phyloP scores from a whole-genome alignment of 2,113 vertebrate genomes.

The Antigone vipio region DNA sequence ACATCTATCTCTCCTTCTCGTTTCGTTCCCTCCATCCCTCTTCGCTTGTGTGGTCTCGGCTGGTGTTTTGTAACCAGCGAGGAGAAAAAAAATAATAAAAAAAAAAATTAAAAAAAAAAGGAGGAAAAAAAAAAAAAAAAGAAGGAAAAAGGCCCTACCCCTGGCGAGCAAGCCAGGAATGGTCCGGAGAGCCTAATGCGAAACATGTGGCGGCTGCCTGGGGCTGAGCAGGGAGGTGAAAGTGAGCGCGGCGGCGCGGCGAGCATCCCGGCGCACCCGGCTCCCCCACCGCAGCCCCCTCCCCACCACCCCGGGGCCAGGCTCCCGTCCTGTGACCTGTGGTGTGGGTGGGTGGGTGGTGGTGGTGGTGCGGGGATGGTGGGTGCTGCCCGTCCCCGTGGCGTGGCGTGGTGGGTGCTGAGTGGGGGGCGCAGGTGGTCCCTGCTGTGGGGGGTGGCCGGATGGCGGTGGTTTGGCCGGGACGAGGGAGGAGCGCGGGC shows the following conservation, averaged over 20 bases:
- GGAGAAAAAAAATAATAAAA: background rate
- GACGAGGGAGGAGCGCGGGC: background rate
- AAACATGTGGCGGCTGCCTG: conserved; percentile 78
- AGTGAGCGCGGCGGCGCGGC: conserved; percentile 22
- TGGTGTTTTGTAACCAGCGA: conserved; percentile 29
- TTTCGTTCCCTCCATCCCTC: background rate
- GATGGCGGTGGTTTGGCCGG: background rate
- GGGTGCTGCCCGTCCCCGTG: background rate
- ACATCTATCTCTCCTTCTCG: background rate
- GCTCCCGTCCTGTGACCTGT: background rate
- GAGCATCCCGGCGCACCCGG: background rate
- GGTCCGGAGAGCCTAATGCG: conserved; percentile 74
- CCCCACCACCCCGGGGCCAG: background rate
- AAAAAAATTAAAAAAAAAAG: background rate
- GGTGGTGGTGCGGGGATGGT: too few relatives aligned
- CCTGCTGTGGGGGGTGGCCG: fast-evolving
- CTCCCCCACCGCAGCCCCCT: background rate
- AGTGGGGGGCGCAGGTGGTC: background rate
- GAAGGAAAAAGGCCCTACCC: conserved; percentile 37
- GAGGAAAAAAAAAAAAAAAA: background rate
- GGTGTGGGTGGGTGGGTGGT: background rate
- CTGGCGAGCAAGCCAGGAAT: conserved; percentile 51
- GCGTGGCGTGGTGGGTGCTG: background rate
- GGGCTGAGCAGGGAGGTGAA: conserved; percentile 76
- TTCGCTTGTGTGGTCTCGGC: conserved; percentile 53